A percentile compares a stretch with the other conserved stretches of the same genome.
Evolutionary conservation across 2,113 vertebrate genomes (phyloP).

Genomic region (Silurus asotus): DNA sequence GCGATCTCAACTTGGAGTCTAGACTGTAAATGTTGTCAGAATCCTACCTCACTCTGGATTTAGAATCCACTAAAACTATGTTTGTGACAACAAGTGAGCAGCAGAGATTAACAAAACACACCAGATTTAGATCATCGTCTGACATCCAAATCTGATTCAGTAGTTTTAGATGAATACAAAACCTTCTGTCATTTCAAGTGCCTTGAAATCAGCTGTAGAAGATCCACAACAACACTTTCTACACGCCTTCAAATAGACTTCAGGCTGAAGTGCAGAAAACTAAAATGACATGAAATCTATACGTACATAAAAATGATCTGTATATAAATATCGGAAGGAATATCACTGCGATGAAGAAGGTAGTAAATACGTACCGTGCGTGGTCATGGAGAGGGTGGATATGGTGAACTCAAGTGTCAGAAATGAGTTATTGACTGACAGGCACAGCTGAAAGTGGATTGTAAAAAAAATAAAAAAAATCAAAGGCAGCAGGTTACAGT

Average conservation of each 20-base stretch:
- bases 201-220: background rate
- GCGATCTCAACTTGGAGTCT: too few relatives aligned
- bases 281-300: constrained; percentile 5
- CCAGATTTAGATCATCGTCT: background rate
- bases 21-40: too few relatives aligned
- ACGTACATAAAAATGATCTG: background rate
- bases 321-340: background rate
- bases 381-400: constrained; percentile 10
- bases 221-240: constrained; percentile 46
- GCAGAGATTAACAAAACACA: background rate
- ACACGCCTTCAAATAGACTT: constrained; percentile 62
- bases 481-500: constrained; percentile 40
- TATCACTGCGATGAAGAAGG: background rate
- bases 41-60: too few relatives aligned
- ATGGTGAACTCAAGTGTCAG: constrained; percentile 7
- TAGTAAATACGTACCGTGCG: constrained; percentile 55
- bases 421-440: constrained; percentile 65
- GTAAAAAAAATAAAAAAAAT: constrained; percentile 52
- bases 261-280: background rate
- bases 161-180: background rate
- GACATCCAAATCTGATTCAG: background rate
- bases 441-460: constrained; percentile 63
- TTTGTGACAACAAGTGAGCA: background rate
- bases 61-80: too few relatives aligned
- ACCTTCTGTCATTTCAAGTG: background rate